A percentile compares a stretch with the other conserved stretches of the same genome.
Conservation (phyloP, 2,113 vertebrate species). For the Calyptomena viridis region DNA sequence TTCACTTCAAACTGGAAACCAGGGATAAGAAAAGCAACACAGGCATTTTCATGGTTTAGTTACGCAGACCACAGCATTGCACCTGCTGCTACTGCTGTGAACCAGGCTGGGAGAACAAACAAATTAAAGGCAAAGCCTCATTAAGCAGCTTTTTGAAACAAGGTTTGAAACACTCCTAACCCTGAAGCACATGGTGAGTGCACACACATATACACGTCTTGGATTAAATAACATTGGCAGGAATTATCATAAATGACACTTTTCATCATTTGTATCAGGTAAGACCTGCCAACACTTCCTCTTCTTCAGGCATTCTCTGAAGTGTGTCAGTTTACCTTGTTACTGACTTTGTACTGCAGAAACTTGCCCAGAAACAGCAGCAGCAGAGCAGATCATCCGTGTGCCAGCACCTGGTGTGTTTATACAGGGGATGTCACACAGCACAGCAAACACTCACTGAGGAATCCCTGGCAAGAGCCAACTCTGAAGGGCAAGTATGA, state of each 20-base stretch:
- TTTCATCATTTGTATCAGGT: rapidly evolving
- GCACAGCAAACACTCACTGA: not conserved
- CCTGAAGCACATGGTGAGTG: not conserved
- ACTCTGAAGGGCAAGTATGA: not conserved
- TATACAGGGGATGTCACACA: too few relatives aligned
- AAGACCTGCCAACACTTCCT: not conserved
- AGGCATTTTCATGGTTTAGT: not conserved
- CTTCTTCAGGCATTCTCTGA: rapidly evolving
- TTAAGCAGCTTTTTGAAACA: not conserved
- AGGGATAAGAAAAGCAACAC: rapidly evolving
- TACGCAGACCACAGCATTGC: not conserved
- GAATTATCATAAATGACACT: not conserved
- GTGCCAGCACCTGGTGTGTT: not conserved
- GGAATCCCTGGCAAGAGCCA: not conserved
- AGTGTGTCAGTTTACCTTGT: not conserved
- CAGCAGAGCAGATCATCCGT: not conserved
- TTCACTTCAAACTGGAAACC: not conserved
- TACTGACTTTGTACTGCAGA: not conserved
- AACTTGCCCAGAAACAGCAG: not conserved
- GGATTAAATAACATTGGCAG: not conserved
- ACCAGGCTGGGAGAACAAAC: not conserved
- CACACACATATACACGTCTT: not conserved
- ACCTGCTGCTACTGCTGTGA: not conserved
- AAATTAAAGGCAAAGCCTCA: not conserved
- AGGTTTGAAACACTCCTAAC: not conserved